A percentile compares a stretch with the other conserved stretches of the same genome.
Conservation (phyloP, 2,113 vertebrate genomes). For the Cephalopterus ornatus region DNA sequence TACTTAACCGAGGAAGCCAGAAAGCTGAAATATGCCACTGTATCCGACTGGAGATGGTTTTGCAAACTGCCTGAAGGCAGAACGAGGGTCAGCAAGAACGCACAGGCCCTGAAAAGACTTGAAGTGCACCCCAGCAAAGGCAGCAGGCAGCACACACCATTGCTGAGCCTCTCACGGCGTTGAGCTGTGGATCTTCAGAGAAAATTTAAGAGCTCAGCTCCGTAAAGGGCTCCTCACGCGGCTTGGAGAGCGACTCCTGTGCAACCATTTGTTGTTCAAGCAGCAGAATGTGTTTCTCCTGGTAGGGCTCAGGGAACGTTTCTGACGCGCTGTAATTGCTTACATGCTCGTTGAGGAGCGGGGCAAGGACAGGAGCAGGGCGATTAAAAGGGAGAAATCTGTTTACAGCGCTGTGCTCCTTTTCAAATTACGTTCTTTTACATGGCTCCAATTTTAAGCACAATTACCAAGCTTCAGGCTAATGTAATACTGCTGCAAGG, state of each 20-base stretch:
- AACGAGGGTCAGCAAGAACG: background rate
- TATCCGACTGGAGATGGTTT: background rate
- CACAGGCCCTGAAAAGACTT: background rate
- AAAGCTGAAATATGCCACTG: background rate
- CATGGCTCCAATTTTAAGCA: background rate
- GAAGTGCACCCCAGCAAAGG: background rate
- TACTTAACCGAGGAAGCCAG: background rate
- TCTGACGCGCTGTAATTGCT: background rate
- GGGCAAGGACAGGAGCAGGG: background rate
- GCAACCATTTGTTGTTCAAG: background rate
- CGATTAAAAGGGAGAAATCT: background rate
- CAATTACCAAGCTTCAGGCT: background rate
- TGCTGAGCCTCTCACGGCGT: fast-evolving
- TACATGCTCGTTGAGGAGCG: background rate
- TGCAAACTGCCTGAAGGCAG: background rate
- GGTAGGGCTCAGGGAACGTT: background rate
- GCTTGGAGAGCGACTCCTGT: background rate
- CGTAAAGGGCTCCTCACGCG: fast-evolving
- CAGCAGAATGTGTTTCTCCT: background rate
- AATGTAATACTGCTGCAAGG: background rate
- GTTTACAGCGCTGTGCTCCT: background rate
- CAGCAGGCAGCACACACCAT: background rate
- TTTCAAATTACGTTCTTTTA: background rate
- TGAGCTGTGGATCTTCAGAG: background rate
- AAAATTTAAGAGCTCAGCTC: background rate